A percentile compares a stretch with the other conserved stretches of the same genome.
phyloP scores from a whole-genome alignment of 2,888 invertebrate genomes.

The Parnassius orleans region DNA sequence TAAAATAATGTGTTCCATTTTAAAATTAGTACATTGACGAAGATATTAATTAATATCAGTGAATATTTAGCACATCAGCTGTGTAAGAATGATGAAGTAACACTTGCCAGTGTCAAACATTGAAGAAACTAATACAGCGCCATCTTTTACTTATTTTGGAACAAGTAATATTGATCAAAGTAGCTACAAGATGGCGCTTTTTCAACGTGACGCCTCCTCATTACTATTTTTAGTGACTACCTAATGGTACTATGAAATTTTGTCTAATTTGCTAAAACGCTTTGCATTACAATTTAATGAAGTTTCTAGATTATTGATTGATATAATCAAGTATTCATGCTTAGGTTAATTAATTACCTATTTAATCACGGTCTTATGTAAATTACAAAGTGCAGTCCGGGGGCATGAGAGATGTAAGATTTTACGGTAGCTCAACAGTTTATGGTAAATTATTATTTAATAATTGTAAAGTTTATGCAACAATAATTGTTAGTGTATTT shows the following conservation, averaged over 20 bases:
- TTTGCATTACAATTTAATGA: slow-evolving; percentile 10
- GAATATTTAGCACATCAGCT: no score
- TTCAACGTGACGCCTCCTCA: background rate
- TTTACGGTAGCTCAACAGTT: slow-evolving; percentile 9
- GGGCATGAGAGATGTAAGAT: background rate
- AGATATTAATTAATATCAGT: no score
- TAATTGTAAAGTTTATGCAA: slow-evolving; percentile 17
- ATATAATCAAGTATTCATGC: slow-evolving; percentile 14
- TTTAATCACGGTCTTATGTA: slow-evolving; percentile 10
- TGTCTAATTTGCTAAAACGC: background rate
- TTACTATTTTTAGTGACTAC: no score
- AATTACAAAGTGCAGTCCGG: background rate
- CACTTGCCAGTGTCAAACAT: no score
- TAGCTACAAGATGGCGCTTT: background rate
- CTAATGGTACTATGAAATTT: background rate
- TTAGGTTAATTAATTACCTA: slow-evolving; percentile 14
- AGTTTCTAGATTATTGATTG: slow-evolving; percentile 14
- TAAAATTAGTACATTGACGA: no score
- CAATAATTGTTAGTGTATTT: no score
- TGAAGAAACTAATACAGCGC: background rate
- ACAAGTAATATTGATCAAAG: no score
- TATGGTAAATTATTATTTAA: slow-evolving; percentile 8
- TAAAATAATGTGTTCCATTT: no score
- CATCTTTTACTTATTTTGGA: slow-evolving; percentile 1
- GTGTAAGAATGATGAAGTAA: no score